Evolutionary conservation across 2,113 vertebrate species (phyloP), one percentile per base, ranked within the genome.

Genomic region (Cromileptes altivelis): DNA sequence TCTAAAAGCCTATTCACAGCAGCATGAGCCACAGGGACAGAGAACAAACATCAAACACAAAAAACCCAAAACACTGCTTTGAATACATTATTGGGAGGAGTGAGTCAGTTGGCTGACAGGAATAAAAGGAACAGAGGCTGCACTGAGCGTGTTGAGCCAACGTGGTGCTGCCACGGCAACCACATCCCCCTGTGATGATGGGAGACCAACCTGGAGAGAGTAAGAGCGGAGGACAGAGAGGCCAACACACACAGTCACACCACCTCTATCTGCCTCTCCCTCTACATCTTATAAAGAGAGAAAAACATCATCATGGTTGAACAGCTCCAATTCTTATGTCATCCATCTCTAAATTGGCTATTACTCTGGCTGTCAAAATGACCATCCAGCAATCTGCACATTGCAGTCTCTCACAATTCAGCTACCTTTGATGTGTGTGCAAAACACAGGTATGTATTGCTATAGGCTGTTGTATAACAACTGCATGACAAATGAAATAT

Each of bases 161-260:
- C 75, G 75, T 81, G 86, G 85, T 68, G 94, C 92, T 94, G 88
- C 92, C 92, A 93, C 83, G 92, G 94, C 92, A 94, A 94, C 94
- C 79, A 27, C 86, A 85, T 84, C 81, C 70, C 88, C 79, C 63
- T 40, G 73, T 56, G 52, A 80, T 81, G 86, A 87, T 13, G 79
- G 81, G 84, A 83, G 81, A 74, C 65, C 70, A 86, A 85, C 86
- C 90, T 80, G 89, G 65, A 71, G 80, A 86, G 77, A 61, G 78
- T 45, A 55, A 33, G 72, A 78, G 74, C 58, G 50, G 75, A 74
- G 74, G 60, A 83, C 81, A 65, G 75, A 77, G 45, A 57, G 72
- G 45, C 67, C 70, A n/a, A 63, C 73, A 64, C 58, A 56, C 78
- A 70, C 71, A 74, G 30, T 33, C 67, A 33, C 68, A 70, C 52